Conservation (phyloP, 2,113 vertebrate species). For the Burhinus oedicnemus region DNA sequence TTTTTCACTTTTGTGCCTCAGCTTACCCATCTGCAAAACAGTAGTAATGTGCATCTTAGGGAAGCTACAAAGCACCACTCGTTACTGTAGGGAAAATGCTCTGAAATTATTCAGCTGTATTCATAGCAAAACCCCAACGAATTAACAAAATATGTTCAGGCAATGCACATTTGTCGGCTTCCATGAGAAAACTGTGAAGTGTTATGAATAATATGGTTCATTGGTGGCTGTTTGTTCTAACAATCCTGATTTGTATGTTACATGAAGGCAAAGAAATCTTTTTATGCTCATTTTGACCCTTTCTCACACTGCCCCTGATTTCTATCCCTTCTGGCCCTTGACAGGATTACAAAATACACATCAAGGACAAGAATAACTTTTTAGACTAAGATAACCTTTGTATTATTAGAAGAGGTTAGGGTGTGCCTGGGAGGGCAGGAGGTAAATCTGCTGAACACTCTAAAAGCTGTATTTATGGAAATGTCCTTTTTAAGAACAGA, state of each 20-base stretch:
- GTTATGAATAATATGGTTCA: slow-evolving; percentile 60
- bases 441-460: slow-evolving; percentile 49
- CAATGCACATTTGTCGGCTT: slow-evolving; percentile 56
- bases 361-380: slow-evolving; percentile 49
- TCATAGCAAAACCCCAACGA: slow-evolving; percentile 17
- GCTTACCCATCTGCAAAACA: not conserved
- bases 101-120: slow-evolving; percentile 48
- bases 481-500: not conserved
- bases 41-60: not conserved
- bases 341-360: slow-evolving; percentile 23
- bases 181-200: slow-evolving; percentile 63
- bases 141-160: slow-evolving; percentile 67
- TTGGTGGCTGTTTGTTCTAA: slow-evolving; percentile 50
- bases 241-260: not conserved
- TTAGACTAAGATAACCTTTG: slow-evolving; percentile 9
- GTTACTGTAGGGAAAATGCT: slow-evolving; percentile 34
- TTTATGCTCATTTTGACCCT: slow-evolving; percentile 36
- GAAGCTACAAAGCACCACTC: not conserved
- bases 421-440: slow-evolving; percentile 49
- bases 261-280: slow-evolving; percentile 26
- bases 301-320: not conserved
- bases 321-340: slow-evolving; percentile 23
- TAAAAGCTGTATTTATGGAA: slow-evolving; percentile 51
- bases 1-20: not conserved
- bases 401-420: slow-evolving; percentile 58